Evolutionary conservation across 2,797 vertebrate species (phyloP).

Genomic region (Leucoraja ocellata): DNA sequence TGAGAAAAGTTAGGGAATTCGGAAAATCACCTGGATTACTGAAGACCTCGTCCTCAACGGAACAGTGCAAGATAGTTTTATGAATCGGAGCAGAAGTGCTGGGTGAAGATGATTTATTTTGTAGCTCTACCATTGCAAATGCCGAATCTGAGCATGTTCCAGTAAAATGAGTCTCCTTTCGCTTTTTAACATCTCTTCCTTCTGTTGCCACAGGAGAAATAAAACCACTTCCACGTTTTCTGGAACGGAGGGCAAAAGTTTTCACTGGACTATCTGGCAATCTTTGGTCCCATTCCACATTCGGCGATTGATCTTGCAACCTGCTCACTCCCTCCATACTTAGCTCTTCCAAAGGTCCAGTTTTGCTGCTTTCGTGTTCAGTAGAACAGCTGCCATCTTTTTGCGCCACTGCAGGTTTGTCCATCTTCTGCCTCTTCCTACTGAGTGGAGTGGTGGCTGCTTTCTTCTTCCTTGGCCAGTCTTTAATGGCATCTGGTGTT

Average conservation of each 20-base stretch:
- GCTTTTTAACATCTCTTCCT: constrained; percentile 46
- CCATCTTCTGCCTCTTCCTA: constrained; percentile 48
- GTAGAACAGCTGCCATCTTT: constrained; percentile 37
- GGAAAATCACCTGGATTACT: constrained; percentile 51
- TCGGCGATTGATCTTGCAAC: constrained; percentile 56
- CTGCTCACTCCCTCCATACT: constrained; percentile 76
- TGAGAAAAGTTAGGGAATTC: constrained; percentile 34
- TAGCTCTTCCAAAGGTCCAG: constrained; percentile 60
- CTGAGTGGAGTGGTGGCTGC: constrained; percentile 50
- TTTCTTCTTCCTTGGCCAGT: constrained; percentile 85
- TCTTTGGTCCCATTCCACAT: constrained; percentile 43
- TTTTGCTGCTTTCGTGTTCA: constrained; percentile 39
- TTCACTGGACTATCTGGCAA: constrained; percentile 46
- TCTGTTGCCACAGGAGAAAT: constrained; percentile 46
- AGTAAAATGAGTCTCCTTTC: not conserved
- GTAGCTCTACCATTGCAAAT: not conserved
- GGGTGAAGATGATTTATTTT: not conserved
- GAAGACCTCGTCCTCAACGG: constrained; percentile 47
- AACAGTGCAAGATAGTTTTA: constrained; percentile 21
- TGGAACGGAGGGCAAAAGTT: constrained; percentile 49
- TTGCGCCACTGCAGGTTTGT: constrained; percentile 44
- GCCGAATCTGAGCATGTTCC: constrained; percentile 40
- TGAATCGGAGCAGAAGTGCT: not conserved
- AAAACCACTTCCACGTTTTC: constrained; percentile 47
- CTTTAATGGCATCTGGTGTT: constrained; percentile 74